These are phyloP conservation scores for Cephus pulcher DNA, from an alignment of 2,888 invertebrate genomes.

Conservation along the genomic window DNA sequence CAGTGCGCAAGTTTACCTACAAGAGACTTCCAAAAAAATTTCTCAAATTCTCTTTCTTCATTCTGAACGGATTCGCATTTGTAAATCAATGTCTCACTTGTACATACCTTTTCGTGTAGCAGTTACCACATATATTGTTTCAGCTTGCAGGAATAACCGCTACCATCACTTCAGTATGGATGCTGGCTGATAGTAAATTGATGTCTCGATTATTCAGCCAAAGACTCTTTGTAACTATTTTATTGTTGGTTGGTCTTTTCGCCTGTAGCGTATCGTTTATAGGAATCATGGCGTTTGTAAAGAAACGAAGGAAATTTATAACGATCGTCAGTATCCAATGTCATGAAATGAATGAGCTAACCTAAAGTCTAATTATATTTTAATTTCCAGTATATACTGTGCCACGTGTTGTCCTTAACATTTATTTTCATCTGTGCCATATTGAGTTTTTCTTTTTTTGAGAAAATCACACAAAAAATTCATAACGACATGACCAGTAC, in stretches of 20 bases:
- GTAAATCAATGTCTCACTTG: conserved; percentile 33
- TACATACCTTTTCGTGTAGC: not conserved
- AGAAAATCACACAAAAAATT: conserved; percentile 40
- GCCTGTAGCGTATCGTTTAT: conserved; percentile 34
- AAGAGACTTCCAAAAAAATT: conserved; percentile 38
- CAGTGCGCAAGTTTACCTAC: conserved; percentile 36
- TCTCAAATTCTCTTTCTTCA: conserved; percentile 40
- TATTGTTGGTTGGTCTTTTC: conserved; percentile 39
- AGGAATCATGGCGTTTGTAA: conserved; percentile 44
- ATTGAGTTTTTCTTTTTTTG: conserved; percentile 48
- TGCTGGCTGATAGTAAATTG: conserved; percentile 41
- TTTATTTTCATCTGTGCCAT: conserved; percentile 41
- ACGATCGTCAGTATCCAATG: conserved; percentile 29
- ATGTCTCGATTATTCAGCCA: conserved; percentile 48
- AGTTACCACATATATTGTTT: not conserved
- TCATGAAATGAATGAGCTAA: not conserved
- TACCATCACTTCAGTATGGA: conserved; percentile 43
- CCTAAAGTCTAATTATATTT: not conserved
- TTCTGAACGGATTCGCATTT: conserved; percentile 39
- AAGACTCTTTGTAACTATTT: conserved; percentile 38
- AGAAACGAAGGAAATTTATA: conserved; percentile 35
- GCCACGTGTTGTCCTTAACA: conserved; percentile 37
- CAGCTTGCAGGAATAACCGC: conserved; percentile 48
- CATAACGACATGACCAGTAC: conserved; percentile 44
- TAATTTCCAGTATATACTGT: conserved; percentile 43